A percentile compares a stretch with the other conserved stretches of the same genome.
These are phyloP conservation scores for Aelia acuminata DNA, from an alignment of 2,888 invertebrate genomes.

Conservation along the genomic window DNA sequence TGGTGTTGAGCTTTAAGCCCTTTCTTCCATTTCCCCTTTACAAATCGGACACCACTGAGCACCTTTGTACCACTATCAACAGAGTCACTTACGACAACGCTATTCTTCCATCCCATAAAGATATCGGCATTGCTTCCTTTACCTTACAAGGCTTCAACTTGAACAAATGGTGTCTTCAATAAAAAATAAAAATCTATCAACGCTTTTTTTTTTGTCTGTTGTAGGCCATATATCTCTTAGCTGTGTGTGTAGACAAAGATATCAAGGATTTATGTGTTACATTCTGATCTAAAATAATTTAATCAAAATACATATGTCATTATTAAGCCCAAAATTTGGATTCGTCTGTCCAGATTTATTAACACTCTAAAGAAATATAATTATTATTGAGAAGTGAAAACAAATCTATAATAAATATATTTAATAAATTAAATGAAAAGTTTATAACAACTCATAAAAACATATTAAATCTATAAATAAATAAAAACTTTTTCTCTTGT, in stretches of 20 bases:
- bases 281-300: too few relatives aligned
- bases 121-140: background rate
- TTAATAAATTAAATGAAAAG: too few relatives aligned
- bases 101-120: background rate
- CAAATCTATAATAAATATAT: too few relatives aligned
- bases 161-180: background rate
- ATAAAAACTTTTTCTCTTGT: too few relatives aligned
- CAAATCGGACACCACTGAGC: background rate
- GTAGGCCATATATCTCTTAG: background rate
- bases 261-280: background rate
- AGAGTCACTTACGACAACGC: background rate
- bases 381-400: too few relatives aligned
- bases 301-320: too few relatives aligned
- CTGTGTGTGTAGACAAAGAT: background rate
- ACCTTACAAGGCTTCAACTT: background rate
- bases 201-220: background rate
- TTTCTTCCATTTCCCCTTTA: background rate
- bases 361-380: too few relatives aligned
- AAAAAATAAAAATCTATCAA: background rate
- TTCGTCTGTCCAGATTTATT: too few relatives aligned
- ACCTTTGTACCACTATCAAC: background rate
- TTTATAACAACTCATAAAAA: too few relatives aligned
- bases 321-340: too few relatives aligned
- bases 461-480: too few relatives aligned
- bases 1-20: background rate